phyloP scores from a whole-genome alignment of 2,113 vertebrate genomes.

The Trochalopteron elliotii region DNA sequence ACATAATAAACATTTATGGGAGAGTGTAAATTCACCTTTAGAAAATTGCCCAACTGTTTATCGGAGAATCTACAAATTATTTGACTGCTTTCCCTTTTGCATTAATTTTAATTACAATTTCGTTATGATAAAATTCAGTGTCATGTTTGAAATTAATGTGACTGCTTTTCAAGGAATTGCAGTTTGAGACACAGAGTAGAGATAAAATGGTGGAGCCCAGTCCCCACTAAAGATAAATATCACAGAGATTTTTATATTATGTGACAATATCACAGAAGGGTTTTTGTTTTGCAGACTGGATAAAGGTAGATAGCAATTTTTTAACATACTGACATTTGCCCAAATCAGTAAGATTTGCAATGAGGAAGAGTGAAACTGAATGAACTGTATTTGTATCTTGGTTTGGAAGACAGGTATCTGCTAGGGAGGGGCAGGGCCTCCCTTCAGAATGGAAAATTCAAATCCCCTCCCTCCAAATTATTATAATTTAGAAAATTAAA shows the following conservation, averaged over 20 bases:
- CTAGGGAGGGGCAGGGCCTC: too few species aligned
- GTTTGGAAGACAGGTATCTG: too few species aligned
- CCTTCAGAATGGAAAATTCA: too few species aligned
- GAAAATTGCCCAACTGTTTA: not conserved
- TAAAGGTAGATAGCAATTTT: not conserved
- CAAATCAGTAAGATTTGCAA: not conserved
- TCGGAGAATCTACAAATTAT: not conserved
- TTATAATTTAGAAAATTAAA: too few species aligned
- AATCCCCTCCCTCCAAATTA: too few species aligned
- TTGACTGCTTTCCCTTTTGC: not conserved
- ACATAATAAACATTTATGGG: not conserved
- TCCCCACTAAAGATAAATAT: not conserved
- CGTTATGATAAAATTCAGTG: not conserved
- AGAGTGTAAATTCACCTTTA: not conserved
- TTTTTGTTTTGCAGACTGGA: not conserved
- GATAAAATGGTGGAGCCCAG: not conserved
- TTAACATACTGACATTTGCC: not conserved
- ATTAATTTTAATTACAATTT: not conserved
- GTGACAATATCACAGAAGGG: not conserved
- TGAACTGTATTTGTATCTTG: not conserved
- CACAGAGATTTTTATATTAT: not conserved
- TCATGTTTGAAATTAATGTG: not conserved
- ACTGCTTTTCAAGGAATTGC: not conserved
- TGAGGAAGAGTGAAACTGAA: not conserved
- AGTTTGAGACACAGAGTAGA: not conserved